Percentiles rank a stretch among this genome's conserved stretches.
These are phyloP conservation scores for Rhagonycha lutea DNA, from an alignment of 2,888 invertebrate genomes.

Conservation along the genomic window DNA sequence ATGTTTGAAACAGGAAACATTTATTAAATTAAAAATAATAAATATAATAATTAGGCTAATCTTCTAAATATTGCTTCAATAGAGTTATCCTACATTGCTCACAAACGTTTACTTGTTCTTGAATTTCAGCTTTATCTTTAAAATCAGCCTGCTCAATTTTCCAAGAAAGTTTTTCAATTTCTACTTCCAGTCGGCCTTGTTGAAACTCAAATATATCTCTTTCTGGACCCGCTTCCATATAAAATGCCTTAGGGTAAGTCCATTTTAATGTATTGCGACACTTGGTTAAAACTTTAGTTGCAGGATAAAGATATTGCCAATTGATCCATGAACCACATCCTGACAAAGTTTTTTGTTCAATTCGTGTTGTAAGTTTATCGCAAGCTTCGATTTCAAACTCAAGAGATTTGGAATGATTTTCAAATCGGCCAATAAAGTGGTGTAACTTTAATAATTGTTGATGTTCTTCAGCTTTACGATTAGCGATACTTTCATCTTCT, in stretches of 20 bases:
- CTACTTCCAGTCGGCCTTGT: slow-evolving; percentile 95
- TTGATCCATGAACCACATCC: slow-evolving; percentile 99
- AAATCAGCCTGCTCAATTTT: slow-evolving; percentile 98
- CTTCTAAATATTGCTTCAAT: slow-evolving; percentile 88
- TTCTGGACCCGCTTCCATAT: slow-evolving; percentile 90
- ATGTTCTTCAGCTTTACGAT: slow-evolving; percentile 91
- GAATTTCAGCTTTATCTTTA: slow-evolving; percentile 93
- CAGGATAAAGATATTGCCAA: slow-evolving; percentile 97
- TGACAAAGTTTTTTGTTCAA: slow-evolving; percentile 94
- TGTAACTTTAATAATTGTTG: slow-evolving; percentile 97
- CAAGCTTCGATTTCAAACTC: slow-evolving; percentile 95
- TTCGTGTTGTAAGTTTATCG: slow-evolving; percentile 84
- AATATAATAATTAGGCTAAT: no score
- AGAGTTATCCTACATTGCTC: slow-evolving; percentile 95
- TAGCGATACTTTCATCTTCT: slow-evolving; percentile 95
- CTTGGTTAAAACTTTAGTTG: slow-evolving; percentile 89
- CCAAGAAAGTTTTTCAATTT: slow-evolving; percentile 99
- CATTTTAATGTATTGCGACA: slow-evolving; percentile 98
- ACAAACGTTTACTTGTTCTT: slow-evolving; percentile 99
- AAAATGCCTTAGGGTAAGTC: slow-evolving; percentile 99
- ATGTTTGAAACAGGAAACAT: no score
- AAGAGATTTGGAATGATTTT: slow-evolving; percentile 97
- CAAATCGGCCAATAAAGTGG: slow-evolving; percentile 98
- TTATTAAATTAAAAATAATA: no score
- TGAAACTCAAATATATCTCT: slow-evolving; percentile 87